Percentiles rank a stretch among this genome's conserved stretches.
These are phyloP conservation scores for Stomatorhinus ivindoensis DNA, from an alignment of 2,113 vertebrate species.

Conservation along the genomic window DNA sequence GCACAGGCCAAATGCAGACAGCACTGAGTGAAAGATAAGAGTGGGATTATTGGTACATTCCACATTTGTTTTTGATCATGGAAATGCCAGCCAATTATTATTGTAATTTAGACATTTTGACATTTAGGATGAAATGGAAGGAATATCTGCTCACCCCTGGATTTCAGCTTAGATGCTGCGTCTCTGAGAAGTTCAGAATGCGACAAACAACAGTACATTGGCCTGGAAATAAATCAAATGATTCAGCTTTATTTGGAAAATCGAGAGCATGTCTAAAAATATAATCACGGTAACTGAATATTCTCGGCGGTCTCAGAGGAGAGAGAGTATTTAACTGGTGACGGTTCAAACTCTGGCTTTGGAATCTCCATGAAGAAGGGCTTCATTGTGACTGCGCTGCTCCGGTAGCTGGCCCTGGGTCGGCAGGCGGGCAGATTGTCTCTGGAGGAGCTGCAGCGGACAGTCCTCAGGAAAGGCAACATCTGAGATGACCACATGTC, in stretches of 20 bases:
- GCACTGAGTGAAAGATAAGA: background rate
- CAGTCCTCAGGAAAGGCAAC: background rate
- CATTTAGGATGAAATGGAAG: background rate
- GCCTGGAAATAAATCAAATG: conserved; percentile 15
- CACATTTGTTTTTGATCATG: conserved; percentile 2
- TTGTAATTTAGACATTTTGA: background rate
- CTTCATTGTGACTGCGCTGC: background rate
- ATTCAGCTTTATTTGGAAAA: conserved; percentile 19
- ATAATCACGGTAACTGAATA: conserved; percentile 15
- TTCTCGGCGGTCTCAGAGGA: background rate
- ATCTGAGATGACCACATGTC: conserved; percentile 15
- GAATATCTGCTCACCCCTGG: background rate
- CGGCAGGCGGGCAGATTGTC: background rate
- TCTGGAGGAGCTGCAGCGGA: background rate
- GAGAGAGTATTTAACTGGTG: conserved; percentile 19
- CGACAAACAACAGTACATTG: background rate
- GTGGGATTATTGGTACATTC: background rate
- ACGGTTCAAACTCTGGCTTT: conserved; percentile 4
- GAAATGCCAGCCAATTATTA: background rate
- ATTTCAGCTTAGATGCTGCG: background rate
- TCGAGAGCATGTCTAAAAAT: conserved; percentile 18
- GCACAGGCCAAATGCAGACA: background rate
- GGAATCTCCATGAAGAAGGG: conserved; percentile 15
- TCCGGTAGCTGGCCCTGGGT: background rate
- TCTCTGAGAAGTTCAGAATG: background rate